Evolutionary conservation across 1,140 invertebrate species (phyloP), one percentile per base, ranked within the genome.

Genomic region (Lepidurus packardi): DNA sequence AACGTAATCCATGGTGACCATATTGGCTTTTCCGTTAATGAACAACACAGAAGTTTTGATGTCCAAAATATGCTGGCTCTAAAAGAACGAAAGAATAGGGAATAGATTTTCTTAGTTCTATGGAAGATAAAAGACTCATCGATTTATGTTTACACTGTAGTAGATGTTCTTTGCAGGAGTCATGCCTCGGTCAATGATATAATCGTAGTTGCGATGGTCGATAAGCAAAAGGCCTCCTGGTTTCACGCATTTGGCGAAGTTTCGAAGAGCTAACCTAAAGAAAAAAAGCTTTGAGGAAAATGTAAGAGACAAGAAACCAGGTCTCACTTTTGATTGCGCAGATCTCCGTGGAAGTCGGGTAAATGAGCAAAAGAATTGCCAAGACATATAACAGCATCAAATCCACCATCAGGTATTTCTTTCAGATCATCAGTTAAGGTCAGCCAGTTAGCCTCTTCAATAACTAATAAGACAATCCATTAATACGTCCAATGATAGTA

Each of bases 301-400:
- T 16, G 25, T 21, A 41, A 10, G 42, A 13, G 13, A 73, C 34
- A 6, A 6, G 1, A 21, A 73, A 53, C 53, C 13, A n/a, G 21
- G 43, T 76, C 87, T 85, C 88, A 91, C 87, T 89, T 92, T 85
- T 94, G 92, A 79, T 93, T 90, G 11, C 90, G 85, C 84, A 93
- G 92, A 85, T 94, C 91, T 1, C 92, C 92, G 81, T 86, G 90
- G 73, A 89, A 88, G 82, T 95, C 93, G 73, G 92, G 88, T 80
- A 96, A 89, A 85, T 95, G 94, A 74, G 94, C 92, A 85, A 95
- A 96, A 11, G 93, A 95, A 83, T 96, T 96, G 78, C 94, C 94
- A 45, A 95, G 86, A 82, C 93, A 95, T 80, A 95, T 92, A 1
- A 95, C 91, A 0, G 92, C 92, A 84, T 94, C 92, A 82, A 93